A percentile compares a stretch with the other conserved stretches of the same genome.
These are phyloP conservation scores for Nibea albiflora DNA, from an alignment of 2,113 vertebrate genomes.

Conservation along the genomic window DNA sequence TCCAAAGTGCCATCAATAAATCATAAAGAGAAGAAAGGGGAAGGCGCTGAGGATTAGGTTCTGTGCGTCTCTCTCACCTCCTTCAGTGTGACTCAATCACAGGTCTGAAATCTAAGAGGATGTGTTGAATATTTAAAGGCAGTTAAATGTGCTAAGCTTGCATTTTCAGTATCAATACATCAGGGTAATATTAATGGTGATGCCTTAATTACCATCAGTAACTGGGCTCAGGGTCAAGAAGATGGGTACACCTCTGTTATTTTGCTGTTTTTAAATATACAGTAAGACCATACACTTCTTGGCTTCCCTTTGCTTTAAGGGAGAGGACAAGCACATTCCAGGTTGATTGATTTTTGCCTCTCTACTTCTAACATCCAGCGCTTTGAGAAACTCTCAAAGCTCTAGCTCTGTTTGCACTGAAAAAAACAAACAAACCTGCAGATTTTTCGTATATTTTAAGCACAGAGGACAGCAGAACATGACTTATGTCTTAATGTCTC, in stretches of 20 bases:
- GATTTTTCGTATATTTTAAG: neutral
- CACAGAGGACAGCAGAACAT: neutral
- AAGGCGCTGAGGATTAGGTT: conserved; percentile 18
- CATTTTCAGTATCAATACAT: conserved; percentile 31
- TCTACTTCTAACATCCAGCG: neutral
- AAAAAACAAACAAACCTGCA: neutral
- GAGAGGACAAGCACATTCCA: neutral
- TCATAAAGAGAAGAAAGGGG: conserved; percentile 58
- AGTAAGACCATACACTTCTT: neutral
- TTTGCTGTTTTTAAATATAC: neutral
- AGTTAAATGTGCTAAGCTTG: conserved; percentile 38
- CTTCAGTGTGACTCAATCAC: conserved; percentile 35
- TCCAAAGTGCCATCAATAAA: conserved; percentile 70
- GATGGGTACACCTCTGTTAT: too few relatives aligned
- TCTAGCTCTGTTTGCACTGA: neutral
- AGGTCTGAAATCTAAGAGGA: conserved; percentile 44
- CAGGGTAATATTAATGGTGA: neutral
- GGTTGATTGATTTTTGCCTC: neutral
- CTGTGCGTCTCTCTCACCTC: conserved; percentile 31
- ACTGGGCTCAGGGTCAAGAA: neutral
- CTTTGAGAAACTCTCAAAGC: neutral
- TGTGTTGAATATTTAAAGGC: conserved; percentile 55
- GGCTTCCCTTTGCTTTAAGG: neutral
- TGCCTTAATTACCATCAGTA: conserved; percentile 16
- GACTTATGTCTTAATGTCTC: neutral